Base-by-base conservation (phyloP, 2,888 invertebrate genomes). In the Taphrorychus bicolor region DNA sequence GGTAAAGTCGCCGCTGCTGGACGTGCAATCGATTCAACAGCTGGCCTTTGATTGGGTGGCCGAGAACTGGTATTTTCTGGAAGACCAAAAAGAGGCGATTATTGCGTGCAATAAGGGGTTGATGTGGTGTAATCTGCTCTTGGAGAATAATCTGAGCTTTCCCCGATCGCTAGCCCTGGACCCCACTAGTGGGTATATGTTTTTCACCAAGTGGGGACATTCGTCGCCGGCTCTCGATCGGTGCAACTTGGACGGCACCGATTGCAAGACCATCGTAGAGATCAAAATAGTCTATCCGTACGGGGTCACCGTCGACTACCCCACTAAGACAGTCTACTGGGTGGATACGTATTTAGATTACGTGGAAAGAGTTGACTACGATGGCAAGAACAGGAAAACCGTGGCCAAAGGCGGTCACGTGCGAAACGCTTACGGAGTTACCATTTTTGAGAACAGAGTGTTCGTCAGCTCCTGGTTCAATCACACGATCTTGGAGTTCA, bases 41-140 rank as follows among this genome's bases (percentile, higher is more conserved):
- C 85, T 95, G 76, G 89, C 90, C 4, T 81, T 90, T 72, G 95
- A 96, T 83, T 96, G 95, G 95, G 83, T 94, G 64, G 88, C 92
- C 14, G 88, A 88, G 75, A 94, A 94, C 84, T 94, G 94, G 93
- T 96, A 94, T 84, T 87, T 94, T 79, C 84, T 90, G 75, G 93
- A 79, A 65, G 76, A 78, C 54, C 74, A 78, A 54, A 71, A 76
- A 56, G 78, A 79, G 49, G 72, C 76, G 3, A 75, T 78, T 18
- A 67, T 77, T 7, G 71, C 76, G 0, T 79, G 78, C 60, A 73
- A 83, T 57, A 78, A 84, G 60, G 63, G 42, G 0, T 85, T 92
- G 79, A 79, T 79, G 57, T 83, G 86, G 76, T 95, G 95, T 82
- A 87, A 88, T 66, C 84, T 91, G 74, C 82, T 94, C 72, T 81